A percentile compares a stretch with the other conserved stretches of the same genome.
Evolutionary conservation across 2,113 vertebrate genomes (phyloP).

Genomic region (Pachyramphus minor): DNA sequence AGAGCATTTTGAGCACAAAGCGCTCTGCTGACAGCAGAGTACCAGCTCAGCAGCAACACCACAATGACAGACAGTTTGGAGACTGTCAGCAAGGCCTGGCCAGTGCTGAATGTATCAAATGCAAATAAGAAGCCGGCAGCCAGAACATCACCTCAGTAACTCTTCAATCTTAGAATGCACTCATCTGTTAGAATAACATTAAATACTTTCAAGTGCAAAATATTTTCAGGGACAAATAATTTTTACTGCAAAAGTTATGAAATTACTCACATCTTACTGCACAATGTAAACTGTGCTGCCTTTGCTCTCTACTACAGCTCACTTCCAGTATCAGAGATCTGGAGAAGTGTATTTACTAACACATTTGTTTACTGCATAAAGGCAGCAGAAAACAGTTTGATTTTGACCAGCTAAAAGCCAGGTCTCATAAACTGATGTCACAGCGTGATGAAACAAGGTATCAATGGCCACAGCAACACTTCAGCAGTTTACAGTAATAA

Average conservation of each 20-base stretch:
- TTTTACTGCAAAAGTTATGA: not conserved
- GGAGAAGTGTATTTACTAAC: not conserved
- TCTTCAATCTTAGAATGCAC: not conserved
- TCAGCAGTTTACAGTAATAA: not conserved
- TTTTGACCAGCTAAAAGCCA: not conserved
- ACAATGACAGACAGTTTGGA: not conserved
- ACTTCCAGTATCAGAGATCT: not conserved
- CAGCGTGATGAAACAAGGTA: not conserved
- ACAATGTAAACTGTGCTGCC: not conserved
- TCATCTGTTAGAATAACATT: not conserved
- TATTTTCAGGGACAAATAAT: not conserved
- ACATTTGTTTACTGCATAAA: not conserved
- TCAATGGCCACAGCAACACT: not conserved
- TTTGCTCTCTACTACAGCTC: not conserved
- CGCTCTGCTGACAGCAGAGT: not conserved
- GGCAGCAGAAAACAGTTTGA: not conserved
- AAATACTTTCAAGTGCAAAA: not conserved
- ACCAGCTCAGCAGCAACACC: not conserved
- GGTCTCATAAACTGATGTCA: not conserved
- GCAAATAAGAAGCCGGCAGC: not conserved
- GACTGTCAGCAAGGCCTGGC: not conserved
- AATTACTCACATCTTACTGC: not conserved
- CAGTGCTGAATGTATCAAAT: not conserved
- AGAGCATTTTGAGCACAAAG: not conserved
- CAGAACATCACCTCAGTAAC: not conserved